Evolutionary conservation across 1,140 invertebrate genomes (phyloP), one percentile per base, ranked within the genome.

Genomic region (Teleogryllus occipitalis): DNA sequence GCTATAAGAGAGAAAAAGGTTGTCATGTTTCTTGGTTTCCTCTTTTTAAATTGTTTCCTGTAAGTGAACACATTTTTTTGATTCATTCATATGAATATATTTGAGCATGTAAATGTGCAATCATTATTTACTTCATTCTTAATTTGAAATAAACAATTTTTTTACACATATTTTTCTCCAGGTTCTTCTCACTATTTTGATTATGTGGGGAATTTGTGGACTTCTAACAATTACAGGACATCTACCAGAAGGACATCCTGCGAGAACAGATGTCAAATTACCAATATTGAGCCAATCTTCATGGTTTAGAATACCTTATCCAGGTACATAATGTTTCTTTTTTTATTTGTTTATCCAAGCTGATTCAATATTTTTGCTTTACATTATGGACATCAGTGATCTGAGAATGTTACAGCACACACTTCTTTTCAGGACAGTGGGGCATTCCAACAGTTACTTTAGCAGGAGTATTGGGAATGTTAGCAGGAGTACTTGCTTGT

Each of bases 221-320:
- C 90, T 96, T 47, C 85, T 97, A 72, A 97, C 95, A 0, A 85
- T 87, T 0, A 91, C 91, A 0, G 89, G 92, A 81, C 87, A 89
- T 6, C 88, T 96, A 12, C 89, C 90, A 0, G 83, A 85, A 3
- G 91, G 90, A 2, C 93, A 95, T 87, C 89, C 90, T 8, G 94
- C 93, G 0, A 87, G 95, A 78, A 94, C 94, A 0, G 95, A 97
- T 83, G 89, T 91, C 8, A 94, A 94, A 82, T 82, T 93, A 0
- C 89, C 90, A 80, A 94, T 95, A 77, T 86, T 96, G 18, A 86
- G 87, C 22, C 89, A 93, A 82, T 91, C 94, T 0, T 90, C 92
- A 0, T 96, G 95, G 95, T 94, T 97, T 84, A 88, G 94, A 48
- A 84, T 97, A 47, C 95, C 95, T 14, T 96, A 96, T 88, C 95